Conservation (phyloP, 2,888 invertebrate genomes). For the Drosophila macrospina region DNA sequence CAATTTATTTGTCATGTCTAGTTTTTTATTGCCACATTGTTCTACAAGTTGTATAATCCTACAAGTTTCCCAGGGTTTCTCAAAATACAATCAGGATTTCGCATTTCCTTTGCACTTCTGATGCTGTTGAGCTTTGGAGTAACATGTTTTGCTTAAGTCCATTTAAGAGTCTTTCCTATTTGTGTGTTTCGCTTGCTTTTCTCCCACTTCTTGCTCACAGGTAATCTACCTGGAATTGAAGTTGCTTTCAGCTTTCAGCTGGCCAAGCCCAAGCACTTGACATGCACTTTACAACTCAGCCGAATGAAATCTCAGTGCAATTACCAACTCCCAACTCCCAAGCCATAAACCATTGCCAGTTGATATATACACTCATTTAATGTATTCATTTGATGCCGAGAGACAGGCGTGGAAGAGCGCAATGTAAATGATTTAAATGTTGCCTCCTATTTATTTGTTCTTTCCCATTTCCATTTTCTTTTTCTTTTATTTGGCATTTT, state of each 20-base stretch:
- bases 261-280: conserved; percentile 30
- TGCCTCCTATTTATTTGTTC: conserved; percentile 17
- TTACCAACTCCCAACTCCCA: conserved; percentile 42
- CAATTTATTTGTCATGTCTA: too few relatives aligned
- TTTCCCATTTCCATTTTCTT: not conserved
- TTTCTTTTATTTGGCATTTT: too few relatives aligned
- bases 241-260: conserved; percentile 13
- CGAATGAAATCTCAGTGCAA: conserved; percentile 54
- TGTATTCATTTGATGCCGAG: conserved; percentile 58
- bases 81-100: too few relatives aligned
- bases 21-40: too few relatives aligned
- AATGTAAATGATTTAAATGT: conserved; percentile 58
- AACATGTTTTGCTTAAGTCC: too few relatives aligned
- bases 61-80: too few relatives aligned
- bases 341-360: conserved; percentile 43
- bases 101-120: not conserved
- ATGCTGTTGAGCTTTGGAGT: too few relatives aligned
- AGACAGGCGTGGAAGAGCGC: conserved; percentile 42
- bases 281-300: conserved; percentile 19
- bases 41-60: too few relatives aligned
- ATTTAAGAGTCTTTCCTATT: not conserved
- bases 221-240: conserved; percentile 20
- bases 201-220: not conserved
- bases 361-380: conserved; percentile 35
- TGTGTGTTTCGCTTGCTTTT: too few relatives aligned